A percentile compares a stretch with the other conserved stretches of the same genome.
phyloP scores from a whole-genome alignment of 2,113 vertebrate genomes.

The Trogon surrucura region DNA sequence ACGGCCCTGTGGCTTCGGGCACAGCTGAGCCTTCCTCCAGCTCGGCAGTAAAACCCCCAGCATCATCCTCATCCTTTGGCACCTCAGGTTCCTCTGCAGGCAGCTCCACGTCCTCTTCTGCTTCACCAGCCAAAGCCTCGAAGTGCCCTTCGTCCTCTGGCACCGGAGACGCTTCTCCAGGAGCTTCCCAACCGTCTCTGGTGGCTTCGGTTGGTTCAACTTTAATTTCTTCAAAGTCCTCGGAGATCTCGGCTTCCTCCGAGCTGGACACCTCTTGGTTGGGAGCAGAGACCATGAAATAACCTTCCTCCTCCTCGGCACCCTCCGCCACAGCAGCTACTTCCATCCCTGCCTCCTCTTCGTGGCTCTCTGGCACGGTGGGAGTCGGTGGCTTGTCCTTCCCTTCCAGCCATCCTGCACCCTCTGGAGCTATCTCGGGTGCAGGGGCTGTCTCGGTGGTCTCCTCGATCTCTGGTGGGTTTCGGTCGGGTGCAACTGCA shows the following conservation, averaged over 20 bases:
- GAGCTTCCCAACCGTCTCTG: not conserved
- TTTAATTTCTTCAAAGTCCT: conserved; percentile 35
- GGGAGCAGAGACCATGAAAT: conserved; percentile 20
- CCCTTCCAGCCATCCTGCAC: not conserved
- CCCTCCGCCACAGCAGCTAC: conserved; percentile 7
- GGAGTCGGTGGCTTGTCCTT: not conserved
- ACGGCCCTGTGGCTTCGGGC: accelerated
- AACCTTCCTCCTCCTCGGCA: conserved; percentile 44
- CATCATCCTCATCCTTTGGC: not conserved
- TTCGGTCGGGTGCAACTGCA: not conserved
- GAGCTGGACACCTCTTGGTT: not conserved
- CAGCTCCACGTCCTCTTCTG: not conserved
- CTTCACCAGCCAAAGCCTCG: accelerated
- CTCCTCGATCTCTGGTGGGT: not conserved
- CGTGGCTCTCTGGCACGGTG: accelerated
- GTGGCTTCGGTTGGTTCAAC: not conserved
- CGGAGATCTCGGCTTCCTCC: not conserved
- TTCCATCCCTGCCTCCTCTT: not conserved
- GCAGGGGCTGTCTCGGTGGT: not conserved
- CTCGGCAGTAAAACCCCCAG: not conserved
- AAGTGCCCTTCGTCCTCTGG: not conserved
- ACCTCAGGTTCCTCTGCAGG: not conserved
- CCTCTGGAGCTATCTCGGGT: not conserved
- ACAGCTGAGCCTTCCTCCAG: not conserved
- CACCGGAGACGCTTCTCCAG: accelerated